Conservation (phyloP, 2,797 vertebrate species). For the Coregonus suidteri region DNA sequence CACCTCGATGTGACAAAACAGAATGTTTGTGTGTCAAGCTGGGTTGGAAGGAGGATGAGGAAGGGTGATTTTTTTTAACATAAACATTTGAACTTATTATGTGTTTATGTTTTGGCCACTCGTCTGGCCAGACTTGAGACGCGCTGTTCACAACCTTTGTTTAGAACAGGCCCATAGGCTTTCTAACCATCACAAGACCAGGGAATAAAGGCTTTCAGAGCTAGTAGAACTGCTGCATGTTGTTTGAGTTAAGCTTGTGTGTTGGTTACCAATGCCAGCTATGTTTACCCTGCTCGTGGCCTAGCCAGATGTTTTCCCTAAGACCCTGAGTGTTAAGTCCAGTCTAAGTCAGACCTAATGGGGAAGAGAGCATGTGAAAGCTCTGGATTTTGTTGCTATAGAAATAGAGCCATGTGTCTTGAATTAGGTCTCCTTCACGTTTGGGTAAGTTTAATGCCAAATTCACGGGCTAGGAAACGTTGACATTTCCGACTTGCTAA, state of each 20-base stretch:
- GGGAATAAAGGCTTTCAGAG: background rate
- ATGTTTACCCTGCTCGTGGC: background rate
- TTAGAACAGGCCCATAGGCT: background rate
- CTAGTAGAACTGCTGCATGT: background rate
- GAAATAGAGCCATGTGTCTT: background rate
- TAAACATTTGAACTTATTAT: background rate
- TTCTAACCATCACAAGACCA: background rate
- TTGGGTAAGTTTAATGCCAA: background rate
- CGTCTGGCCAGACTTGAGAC: too few species aligned
- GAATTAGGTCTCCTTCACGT: background rate
- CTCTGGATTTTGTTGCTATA: background rate
- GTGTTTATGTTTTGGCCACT: background rate
- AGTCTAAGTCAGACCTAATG: background rate
- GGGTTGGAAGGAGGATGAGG: background rate
- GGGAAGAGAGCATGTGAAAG: background rate
- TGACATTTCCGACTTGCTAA: too few species aligned
- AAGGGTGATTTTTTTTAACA: background rate
- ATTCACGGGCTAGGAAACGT: background rate
- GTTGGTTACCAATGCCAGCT: background rate
- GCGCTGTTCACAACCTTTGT: background rate
- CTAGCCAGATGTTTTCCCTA: background rate
- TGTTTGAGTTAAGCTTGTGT: background rate
- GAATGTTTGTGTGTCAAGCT: conserved; percentile 39
- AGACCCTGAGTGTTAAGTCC: background rate
- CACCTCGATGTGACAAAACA: conserved; percentile 35